Conservation (phyloP, 2,888 invertebrate species). For the Ctena decussata region DNA sequence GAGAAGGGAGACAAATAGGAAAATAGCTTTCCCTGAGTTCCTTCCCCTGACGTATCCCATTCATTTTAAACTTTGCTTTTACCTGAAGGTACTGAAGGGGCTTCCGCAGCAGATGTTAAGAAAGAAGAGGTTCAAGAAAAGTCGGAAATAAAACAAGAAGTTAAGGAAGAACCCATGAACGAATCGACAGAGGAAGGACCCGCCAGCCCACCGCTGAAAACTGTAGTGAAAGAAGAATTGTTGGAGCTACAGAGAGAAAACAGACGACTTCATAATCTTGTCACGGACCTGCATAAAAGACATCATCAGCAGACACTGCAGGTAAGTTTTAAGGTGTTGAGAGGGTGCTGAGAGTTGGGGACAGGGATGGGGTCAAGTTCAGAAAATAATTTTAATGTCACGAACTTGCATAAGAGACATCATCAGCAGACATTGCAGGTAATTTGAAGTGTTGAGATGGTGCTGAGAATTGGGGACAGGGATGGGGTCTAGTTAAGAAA, state of each 20-base stretch:
- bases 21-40: too few species aligned
- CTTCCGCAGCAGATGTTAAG: background rate
- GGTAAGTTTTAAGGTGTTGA: constrained; percentile 86
- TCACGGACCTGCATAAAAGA: constrained; percentile 96
- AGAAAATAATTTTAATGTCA: constrained; percentile 90
- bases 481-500: constrained; percentile 95
- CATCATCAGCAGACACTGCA: constrained; percentile 97
- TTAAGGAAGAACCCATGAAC: constrained; percentile 50
- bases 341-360: constrained; percentile 84
- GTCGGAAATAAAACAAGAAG: constrained; percentile 46
- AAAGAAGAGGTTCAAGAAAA: constrained; percentile 28
- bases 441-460: background rate
- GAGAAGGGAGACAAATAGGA: too few species aligned
- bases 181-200: constrained; percentile 61
- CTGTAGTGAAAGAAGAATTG: constrained; percentile 94
- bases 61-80: too few species aligned
- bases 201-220: constrained; percentile 67
- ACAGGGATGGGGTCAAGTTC: constrained; percentile 96
- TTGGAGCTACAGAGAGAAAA: constrained; percentile 96
- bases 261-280: constrained; percentile 95
- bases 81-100: background rate
- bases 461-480: constrained; percentile 90
- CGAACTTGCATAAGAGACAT: constrained; percentile 70
- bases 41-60: too few species aligned
- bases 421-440: background rate